phyloP scores from a whole-genome alignment of 1,140 invertebrate genomes.

The Latrodectus geometricus region DNA sequence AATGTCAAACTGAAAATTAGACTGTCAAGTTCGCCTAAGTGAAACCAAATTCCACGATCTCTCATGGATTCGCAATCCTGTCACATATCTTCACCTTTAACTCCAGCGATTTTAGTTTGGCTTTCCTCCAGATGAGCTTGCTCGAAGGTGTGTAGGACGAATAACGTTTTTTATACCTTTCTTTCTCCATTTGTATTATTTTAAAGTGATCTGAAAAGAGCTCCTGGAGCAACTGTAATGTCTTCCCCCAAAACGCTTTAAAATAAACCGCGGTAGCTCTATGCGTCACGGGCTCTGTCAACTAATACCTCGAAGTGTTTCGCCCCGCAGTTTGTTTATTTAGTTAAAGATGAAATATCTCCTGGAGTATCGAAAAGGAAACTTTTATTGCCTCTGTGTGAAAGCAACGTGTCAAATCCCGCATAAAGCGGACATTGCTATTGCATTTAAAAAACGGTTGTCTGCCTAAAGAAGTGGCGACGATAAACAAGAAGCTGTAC shows the following conservation, averaged over 20 bases:
- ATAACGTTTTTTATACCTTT: too few species aligned
- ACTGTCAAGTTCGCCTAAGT: slow-evolving; percentile 49
- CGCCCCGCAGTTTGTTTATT: background rate
- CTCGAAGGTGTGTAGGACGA: background rate
- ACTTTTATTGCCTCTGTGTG: background rate
- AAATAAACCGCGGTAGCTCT: background rate
- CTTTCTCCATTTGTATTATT: slow-evolving; percentile 1
- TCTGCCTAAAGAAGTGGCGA: too few species aligned
- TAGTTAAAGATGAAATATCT: background rate
- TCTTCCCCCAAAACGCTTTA: background rate
- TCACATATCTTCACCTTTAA: slow-evolving; percentile 51
- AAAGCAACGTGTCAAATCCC: too few species aligned
- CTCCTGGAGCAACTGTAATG: background rate
- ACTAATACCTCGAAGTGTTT: background rate
- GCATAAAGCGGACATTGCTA: too few species aligned
- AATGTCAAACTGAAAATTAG: slow-evolving; percentile 55
- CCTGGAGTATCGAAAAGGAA: background rate
- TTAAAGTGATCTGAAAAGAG: slow-evolving; percentile 10
- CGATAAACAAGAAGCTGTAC: too few species aligned
- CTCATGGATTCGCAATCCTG: slow-evolving; percentile 18
- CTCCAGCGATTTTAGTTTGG: slow-evolving; percentile 22
- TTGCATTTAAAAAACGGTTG: too few species aligned
- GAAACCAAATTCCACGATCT: slow-evolving; percentile 57
- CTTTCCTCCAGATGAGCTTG: slow-evolving; percentile 27
- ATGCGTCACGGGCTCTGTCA: background rate